Evolutionary conservation across 2,888 invertebrate species (phyloP), one percentile per base, ranked within the genome.

Genomic region (Drosophila paramelanica): DNA sequence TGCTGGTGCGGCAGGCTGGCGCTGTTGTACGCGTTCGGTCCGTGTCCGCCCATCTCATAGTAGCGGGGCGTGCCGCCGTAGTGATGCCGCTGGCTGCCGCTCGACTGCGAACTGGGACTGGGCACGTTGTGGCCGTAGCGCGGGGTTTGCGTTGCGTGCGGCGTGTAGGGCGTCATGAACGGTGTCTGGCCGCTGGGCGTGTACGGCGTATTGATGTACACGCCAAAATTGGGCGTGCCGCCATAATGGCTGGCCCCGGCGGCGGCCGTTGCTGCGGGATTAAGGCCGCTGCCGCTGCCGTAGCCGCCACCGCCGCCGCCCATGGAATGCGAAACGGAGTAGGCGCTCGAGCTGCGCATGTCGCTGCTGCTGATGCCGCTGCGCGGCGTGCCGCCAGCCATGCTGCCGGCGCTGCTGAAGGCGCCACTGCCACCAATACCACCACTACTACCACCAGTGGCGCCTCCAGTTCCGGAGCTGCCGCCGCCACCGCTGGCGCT

Each of bases 171-270:
- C 0, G 98, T 98, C 96, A 98, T 97, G 93, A 97, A 97, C 0
- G 98, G 98, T 0, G 98, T 98, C 92, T 97, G 97, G 0, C 97
- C 97, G 56, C 97, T 97, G 2, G 98, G 98, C 23, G 97, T 97
- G 91, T 98, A 97, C 0, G 97, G 97, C 47, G 97, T 97, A 91
- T 96, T 96, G 49, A 96, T 94, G 93, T 96, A 96, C 49, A 80
- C 72, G 0, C 87, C 87, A 38, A 86, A 83, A 5, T 73, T 69
- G 1, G 88, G 83, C 13, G 88, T 88, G 51, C 95, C 95, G 53
- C 94, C 93, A 56, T 45, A 45, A 10, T 41, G 41, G 36, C 53
- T 6, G 27, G 61, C 33, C 10, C 31, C 17, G 8, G 45, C 50
- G 17, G 55, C 41, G 11, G 27, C 27, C 8, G 33, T 11, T 3